phyloP scores from a whole-genome alignment of 2,113 vertebrate genomes.

The Stercorarius parasiticus region DNA sequence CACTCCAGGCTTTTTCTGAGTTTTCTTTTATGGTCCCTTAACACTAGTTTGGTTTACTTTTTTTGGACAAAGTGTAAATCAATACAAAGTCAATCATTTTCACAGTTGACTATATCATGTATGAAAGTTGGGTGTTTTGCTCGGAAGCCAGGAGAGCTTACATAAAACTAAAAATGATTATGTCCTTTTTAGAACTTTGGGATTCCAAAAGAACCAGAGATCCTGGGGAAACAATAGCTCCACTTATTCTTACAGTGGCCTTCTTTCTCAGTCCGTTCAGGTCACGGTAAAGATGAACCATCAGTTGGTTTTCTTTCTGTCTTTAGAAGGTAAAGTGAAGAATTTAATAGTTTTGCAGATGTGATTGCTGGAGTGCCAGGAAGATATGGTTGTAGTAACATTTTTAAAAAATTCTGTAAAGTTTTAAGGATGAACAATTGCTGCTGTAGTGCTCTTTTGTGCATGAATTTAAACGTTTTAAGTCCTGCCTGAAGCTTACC shows the following conservation, averaged over 20 bases:
- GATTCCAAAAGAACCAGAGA: not conserved
- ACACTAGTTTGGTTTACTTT: not conserved
- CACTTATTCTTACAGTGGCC: not conserved
- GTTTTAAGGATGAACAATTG: not conserved
- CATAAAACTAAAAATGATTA: not conserved
- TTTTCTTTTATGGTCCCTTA: conserved; percentile 47
- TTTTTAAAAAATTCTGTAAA: not conserved
- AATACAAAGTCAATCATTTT: not conserved
- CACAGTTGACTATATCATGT: not conserved
- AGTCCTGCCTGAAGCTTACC: not conserved
- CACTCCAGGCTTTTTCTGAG: conserved; percentile 73
- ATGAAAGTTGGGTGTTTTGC: not conserved
- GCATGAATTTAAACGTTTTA: not conserved
- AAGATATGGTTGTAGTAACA: not conserved
- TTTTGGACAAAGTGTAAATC: not conserved
- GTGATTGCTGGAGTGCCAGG: not conserved
- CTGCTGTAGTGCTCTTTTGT: not conserved
- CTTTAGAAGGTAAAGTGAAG: not conserved
- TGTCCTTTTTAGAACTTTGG: not conserved
- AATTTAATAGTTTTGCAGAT: not conserved
- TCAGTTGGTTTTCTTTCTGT: not conserved
- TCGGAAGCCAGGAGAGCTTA: not conserved
- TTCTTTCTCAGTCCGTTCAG: not conserved
- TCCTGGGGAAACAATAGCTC: not conserved
- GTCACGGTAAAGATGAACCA: not conserved